Conservation (phyloP, 1,140 invertebrate species). For the Vanessa tameamea region DNA sequence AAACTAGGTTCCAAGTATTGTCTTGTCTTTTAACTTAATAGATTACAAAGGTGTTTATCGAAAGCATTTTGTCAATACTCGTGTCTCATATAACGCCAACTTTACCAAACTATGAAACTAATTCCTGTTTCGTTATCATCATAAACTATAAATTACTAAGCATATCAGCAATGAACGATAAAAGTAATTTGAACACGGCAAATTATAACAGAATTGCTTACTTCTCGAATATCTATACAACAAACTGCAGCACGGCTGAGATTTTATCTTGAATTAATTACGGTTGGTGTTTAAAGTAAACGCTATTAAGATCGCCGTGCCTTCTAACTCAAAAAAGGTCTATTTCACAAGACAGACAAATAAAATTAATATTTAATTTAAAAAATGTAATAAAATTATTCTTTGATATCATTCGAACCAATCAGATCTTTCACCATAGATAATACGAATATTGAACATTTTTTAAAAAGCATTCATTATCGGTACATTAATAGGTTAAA, state of each 20-base stretch:
- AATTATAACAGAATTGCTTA: conserved; percentile 10
- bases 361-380: background rate
- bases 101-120: background rate
- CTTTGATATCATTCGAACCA: too few species aligned
- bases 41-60: too few species aligned
- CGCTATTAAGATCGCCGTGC: conserved; percentile 34
- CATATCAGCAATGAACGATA: background rate
- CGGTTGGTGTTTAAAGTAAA: conserved; percentile 40
- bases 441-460: too few species aligned
- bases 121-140: background rate
- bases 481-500: too few species aligned
- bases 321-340: conserved; percentile 21
- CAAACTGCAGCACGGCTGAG: conserved; percentile 30
- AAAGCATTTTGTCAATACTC: too few species aligned
- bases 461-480: too few species aligned
- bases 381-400: too few species aligned
- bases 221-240: conserved; percentile 30
- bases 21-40: too few species aligned
- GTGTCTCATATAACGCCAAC: too few species aligned
- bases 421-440: too few species aligned
- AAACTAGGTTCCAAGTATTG: too few species aligned
- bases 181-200: background rate
- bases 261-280: conserved; percentile 48
- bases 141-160: background rate
- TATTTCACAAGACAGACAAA: background rate